Evolutionary conservation across 2,797 vertebrate species (phyloP), one percentile per base, ranked within the genome.

Genomic region (Poecilia gillii): DNA sequence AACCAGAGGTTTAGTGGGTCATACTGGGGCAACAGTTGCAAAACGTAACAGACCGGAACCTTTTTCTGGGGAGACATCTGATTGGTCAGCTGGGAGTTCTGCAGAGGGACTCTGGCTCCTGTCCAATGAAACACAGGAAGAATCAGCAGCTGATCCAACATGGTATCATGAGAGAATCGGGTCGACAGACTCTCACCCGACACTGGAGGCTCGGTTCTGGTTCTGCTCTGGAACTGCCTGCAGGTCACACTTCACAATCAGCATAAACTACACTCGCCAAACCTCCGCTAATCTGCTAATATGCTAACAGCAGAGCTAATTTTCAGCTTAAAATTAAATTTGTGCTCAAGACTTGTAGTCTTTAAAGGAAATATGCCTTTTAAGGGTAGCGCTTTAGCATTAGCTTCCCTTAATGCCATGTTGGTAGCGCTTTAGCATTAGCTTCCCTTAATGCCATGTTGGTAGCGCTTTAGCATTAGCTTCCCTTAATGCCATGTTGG

Each of bases 221-320:
- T 89, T 86, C 95, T 93, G 18, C 77, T 78, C 73, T 96, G 96
- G 89, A 97, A 97, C 82, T 94, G 87, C 79, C 97, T 98, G 91
- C 23, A 75, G 79, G 83, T 77, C 51, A 81, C 55, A 82, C 11
- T 31, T 53, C 8, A 12, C 2, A 13, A 9, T 53, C 14, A 68
- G 66, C 43, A 49, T 13, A 18, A 3, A 39, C 28, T 11, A 4
- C n/a, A 59, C 57, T 59, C 57, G 6, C 28, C 57, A 31, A 31
- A 59, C n/a, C n/a, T 31, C 12, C 2, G 2, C 49, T 51, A 23
- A 23, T 23, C 4, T 6, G 28, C n/a, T 59, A 59, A 9, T 14
- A 23, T 1, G 7, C 51, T 53, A 55, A 55, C 23, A 51, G 49
- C 6, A 51, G 18, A 51, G 6, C 49, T 23, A 20, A 51, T 51